Evolutionary conservation across 2,113 vertebrate species (phyloP).

Genomic region (Tragulus kanchil): DNA sequence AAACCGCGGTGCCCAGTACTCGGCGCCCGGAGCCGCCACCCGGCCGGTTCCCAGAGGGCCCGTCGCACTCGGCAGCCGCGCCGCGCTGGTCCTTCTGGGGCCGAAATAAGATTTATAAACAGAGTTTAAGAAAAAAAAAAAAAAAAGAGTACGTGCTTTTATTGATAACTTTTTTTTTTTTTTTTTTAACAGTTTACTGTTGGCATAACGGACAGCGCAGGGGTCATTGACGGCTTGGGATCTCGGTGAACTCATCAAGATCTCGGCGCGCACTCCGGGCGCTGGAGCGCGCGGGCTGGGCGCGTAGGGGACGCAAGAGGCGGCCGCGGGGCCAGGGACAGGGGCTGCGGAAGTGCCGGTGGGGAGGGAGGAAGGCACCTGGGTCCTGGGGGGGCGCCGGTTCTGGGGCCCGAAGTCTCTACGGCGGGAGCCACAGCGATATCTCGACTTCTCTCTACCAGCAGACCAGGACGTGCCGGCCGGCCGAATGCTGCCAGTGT

Average conservation of each 20-base stretch:
- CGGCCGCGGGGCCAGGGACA: background rate
- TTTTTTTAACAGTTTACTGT: background rate
- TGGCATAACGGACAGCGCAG: conserved; percentile 36
- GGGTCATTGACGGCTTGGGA: background rate
- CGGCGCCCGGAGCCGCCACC: background rate
- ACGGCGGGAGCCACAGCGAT: background rate
- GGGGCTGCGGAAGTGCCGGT: background rate
- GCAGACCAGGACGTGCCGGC: background rate
- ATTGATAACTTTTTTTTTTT: background rate
- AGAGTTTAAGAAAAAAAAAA: background rate
- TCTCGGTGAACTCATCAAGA: background rate
- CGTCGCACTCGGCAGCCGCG: rapidly evolving
- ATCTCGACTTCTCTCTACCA: background rate
- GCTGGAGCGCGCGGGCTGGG: background rate
- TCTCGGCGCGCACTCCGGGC: background rate
- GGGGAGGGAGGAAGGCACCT: background rate
- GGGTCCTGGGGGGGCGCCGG: background rate
- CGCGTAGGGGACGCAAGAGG: background rate
- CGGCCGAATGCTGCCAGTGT: rapidly evolving
- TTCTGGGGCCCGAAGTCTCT: background rate
- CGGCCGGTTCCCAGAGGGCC: background rate
- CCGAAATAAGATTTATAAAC: background rate
- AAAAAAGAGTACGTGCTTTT: background rate
- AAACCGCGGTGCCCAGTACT: background rate
- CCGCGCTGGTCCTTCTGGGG: background rate